Conservation (phyloP, 2,113 vertebrate genomes). For the Mystacornis crossleyi region DNA sequence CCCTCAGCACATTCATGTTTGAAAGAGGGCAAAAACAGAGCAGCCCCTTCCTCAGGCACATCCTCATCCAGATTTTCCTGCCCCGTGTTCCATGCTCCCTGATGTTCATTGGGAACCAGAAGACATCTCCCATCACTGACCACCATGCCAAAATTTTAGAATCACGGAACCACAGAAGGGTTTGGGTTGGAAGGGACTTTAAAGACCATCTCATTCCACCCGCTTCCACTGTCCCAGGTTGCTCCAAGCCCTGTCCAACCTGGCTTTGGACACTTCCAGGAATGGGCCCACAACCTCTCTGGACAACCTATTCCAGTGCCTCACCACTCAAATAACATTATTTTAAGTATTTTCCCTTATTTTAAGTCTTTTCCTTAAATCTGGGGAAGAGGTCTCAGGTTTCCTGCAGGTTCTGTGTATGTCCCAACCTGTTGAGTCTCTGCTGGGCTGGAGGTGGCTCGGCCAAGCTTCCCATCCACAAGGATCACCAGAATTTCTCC, state of each 20-base stretch:
- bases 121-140: neutral
- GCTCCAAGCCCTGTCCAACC: neutral
- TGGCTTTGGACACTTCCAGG: neutral
- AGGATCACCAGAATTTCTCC: neutral
- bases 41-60: neutral
- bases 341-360: neutral
- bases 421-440: neutral
- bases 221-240: rapidly evolving
- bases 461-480: neutral
- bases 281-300: neutral
- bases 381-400: rapidly evolving
- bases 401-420: neutral
- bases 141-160: neutral
- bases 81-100: neutral
- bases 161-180: neutral
- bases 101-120: neutral
- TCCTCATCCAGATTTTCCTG: neutral
- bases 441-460: neutral
- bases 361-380: neutral
- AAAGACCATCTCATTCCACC: no score
- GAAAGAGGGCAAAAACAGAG: neutral
- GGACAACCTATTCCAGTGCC: neutral
- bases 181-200: neutral
- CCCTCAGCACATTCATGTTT: neutral
- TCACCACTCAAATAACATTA: neutral